Percentiles rank a stretch among this genome's conserved stretches.
Evolutionary conservation across 2,888 invertebrate genomes (phyloP).

Genomic region (Agrypnus murinus): DNA sequence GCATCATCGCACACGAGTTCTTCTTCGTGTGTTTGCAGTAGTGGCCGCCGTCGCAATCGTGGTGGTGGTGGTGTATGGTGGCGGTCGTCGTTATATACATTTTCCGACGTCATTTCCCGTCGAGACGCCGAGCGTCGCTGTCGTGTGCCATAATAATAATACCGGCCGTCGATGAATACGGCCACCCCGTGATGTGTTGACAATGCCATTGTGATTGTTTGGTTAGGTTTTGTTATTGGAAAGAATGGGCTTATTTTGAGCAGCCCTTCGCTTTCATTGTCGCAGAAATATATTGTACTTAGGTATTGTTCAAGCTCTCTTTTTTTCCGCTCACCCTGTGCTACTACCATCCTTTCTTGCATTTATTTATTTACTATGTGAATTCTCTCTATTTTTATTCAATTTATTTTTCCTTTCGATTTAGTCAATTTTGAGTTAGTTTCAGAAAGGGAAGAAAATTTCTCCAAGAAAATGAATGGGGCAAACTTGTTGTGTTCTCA

Average conservation of each 20-base stretch:
- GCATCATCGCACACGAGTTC: slow-evolving; percentile 49
- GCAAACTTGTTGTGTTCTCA: too few relatives aligned
- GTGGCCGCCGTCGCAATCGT: slow-evolving; percentile 50
- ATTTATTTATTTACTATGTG: slow-evolving; percentile 43
- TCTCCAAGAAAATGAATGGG: too few relatives aligned
- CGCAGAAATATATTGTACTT: slow-evolving; percentile 54
- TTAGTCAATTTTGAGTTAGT: too few relatives aligned
- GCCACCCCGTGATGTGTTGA: slow-evolving; percentile 57
- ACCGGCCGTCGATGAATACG: slow-evolving; percentile 50
- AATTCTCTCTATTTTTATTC: too few relatives aligned
- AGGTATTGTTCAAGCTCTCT: slow-evolving; percentile 54
- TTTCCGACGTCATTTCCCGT: slow-evolving; percentile 52
- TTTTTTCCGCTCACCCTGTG: slow-evolving; percentile 18
- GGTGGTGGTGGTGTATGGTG: slow-evolving; percentile 48
- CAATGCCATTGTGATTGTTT: slow-evolving; percentile 61
- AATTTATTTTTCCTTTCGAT: too few relatives aligned
- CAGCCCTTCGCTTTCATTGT: slow-evolving; percentile 56
- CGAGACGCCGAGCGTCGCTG: slow-evolving; percentile 54
- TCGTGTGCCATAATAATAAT: slow-evolving; percentile 48
- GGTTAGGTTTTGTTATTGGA: slow-evolving; percentile 58
- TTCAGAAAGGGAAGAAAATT: too few relatives aligned
- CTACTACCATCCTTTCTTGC: not conserved
- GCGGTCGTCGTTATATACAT: slow-evolving; percentile 37
- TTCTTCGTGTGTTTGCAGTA: slow-evolving; percentile 38
- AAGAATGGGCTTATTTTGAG: slow-evolving; percentile 56